Base-by-base conservation (phyloP, 2,797 vertebrate species). In the Manis javanica region DNA sequence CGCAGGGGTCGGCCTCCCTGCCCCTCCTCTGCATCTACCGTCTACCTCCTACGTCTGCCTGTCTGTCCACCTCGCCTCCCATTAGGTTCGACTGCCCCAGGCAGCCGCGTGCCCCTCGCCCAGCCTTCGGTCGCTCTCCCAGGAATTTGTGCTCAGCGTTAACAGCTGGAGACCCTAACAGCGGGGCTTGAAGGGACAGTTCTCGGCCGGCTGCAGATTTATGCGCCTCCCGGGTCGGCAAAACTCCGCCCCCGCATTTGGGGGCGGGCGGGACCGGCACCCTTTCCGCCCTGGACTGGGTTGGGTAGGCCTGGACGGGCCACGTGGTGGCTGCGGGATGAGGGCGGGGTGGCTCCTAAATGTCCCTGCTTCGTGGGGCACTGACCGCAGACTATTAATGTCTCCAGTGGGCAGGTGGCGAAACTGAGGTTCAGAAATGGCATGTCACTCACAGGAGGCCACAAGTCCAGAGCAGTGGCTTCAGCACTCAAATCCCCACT, bases 221-320 rank as follows among this genome's bases (percentile, higher is more conserved):
- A 97, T 94, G 11, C 69, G 51, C 37, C 84, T 90, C 64, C 39
- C 0, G 42, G 91, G 72, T 72, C 86, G 49, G 39, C 18, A 3
- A 66, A 57, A 84, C 94, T 57, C 96, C 97, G 63, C 96, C 97
- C 81, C 72, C 31, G 29, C 29, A 55, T 29, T 10, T 29, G 57
- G 55, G 78, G 82, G 71, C 61, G 84, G 94, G 93, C 61, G 11
- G n/a, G 88, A 96, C 91, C 83, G 42, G 51, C 93, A 91, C 90
- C 66, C 95, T 93, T 95, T 97, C 82, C 39, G 21, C 21, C 49
- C 95, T 12, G 91, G 53, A 64, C 37, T 11, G 42, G 64, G 59
- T 6, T 31, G 1, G 37, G 42, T 12, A n/a, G 26, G 51, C 46
- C 18, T 2, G n/a, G 57, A 9, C 66, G 31, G 71, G n/a, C 26